A percentile compares a stretch with the other conserved stretches of the same genome.
Evolutionary conservation across 1,140 invertebrate genomes (phyloP).

Genomic region (Dolichoris vasculosae): DNA sequence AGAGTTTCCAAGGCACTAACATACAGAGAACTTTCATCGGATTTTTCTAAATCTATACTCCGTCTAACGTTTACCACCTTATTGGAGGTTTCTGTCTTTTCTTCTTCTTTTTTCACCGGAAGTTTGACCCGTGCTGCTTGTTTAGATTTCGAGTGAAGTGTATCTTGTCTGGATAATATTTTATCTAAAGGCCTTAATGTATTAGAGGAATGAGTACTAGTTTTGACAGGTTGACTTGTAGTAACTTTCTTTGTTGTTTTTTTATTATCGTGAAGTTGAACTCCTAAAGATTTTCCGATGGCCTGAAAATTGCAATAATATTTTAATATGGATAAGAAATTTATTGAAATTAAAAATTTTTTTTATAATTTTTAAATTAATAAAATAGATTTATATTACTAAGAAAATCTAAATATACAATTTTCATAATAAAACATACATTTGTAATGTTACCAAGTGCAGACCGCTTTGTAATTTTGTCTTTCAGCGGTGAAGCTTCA

Average conservation of each 20-base stretch:
- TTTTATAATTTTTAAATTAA: not conserved
- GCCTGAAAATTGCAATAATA: constrained; percentile 59
- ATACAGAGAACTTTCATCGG: constrained; percentile 81
- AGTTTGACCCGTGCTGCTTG: constrained; percentile 56
- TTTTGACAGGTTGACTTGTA: constrained; percentile 52
- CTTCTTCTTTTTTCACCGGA: constrained; percentile 60
- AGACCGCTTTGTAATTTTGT: constrained; percentile 78
- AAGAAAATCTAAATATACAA: constrained; percentile 18
- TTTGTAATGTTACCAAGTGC: constrained; percentile 87
- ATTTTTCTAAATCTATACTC: constrained; percentile 76
- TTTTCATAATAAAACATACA: constrained; percentile 67
- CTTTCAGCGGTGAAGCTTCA: constrained; percentile 72
- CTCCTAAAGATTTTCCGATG: constrained; percentile 65
- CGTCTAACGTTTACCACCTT: constrained; percentile 59
- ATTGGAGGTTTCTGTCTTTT: constrained; percentile 57
- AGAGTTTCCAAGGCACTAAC: constrained; percentile 84
- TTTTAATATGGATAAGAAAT: constrained; percentile 9
- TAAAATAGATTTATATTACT: not conserved
- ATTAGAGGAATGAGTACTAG: constrained; percentile 38
- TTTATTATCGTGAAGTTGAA: constrained; percentile 62
- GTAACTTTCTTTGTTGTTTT: constrained; percentile 60
- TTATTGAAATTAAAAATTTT: not conserved
- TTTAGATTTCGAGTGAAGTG: constrained; percentile 59
- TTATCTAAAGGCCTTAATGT: constrained; percentile 48
- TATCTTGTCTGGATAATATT: constrained; percentile 50